Evolutionary conservation across 2,888 invertebrate genomes (phyloP).

Genomic region (Ctenicera cuprea): DNA sequence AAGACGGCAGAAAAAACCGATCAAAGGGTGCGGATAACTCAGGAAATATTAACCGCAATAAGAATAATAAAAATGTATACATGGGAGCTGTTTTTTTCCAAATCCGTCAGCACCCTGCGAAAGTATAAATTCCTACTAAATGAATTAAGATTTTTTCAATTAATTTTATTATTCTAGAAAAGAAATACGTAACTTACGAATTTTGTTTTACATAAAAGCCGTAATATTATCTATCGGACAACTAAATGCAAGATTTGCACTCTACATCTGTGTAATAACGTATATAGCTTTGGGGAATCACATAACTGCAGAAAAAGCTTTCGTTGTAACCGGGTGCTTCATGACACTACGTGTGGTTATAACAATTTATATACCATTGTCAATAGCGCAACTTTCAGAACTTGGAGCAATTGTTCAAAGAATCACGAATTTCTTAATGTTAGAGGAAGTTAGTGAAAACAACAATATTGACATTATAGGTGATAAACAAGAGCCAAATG

Average conservation of each 20-base stretch:
- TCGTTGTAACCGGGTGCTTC: constrained; percentile 93
- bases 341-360: constrained; percentile 89
- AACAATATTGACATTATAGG: not conserved
- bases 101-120: constrained; percentile 81
- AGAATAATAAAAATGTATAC: constrained; percentile 94
- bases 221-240: constrained; percentile 63
- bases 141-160: not conserved
- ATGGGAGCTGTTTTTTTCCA: constrained; percentile 89
- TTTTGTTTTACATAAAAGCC: constrained; percentile 65
- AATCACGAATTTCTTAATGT: constrained; percentile 77
- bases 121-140: constrained; percentile 75
- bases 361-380: constrained; percentile 92
- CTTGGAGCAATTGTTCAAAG: constrained; percentile 84
- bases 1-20: constrained; percentile 91
- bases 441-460: constrained; percentile 60
- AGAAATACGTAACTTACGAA: constrained; percentile 77
- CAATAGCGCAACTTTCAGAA: constrained; percentile 87
- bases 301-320: constrained; percentile 89
- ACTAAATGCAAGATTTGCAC: constrained; percentile 65
- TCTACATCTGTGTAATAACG: constrained; percentile 70
- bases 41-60: constrained; percentile 89
- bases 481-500: not conserved
- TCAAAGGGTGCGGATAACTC: constrained; percentile 91
- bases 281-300: constrained; percentile 82
- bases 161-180: constrained; percentile 73